These are phyloP conservation scores for Drosophila meridionalis DNA, from an alignment of 2,888 invertebrate species.

Conservation along the genomic window DNA sequence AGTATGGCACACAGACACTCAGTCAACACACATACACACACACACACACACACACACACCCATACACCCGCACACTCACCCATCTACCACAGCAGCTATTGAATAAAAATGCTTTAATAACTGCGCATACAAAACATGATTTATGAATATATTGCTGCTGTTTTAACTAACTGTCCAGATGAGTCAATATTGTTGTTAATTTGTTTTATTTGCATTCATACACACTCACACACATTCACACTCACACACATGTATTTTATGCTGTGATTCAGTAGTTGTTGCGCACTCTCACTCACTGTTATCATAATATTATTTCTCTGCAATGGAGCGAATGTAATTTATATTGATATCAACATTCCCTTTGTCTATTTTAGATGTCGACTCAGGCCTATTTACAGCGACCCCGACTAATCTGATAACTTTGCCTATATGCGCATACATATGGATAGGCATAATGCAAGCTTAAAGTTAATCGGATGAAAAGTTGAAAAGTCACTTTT, in stretches of 20 bases:
- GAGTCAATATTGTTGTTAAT: constrained; percentile 9
- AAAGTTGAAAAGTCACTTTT: background rate
- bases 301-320: background rate
- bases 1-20: constrained; percentile 3
- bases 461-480: background rate
- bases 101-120: constrained; percentile 11
- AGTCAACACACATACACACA: background rate
- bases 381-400: background rate
- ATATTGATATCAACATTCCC: background rate
- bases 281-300: background rate
- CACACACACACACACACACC: background rate
- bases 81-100: constrained; percentile 1
- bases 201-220: constrained; percentile 6
- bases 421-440: background rate
- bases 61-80: background rate
- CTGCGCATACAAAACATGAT: constrained; percentile 16
- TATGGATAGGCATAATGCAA: background rate
- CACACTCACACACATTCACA: background rate
- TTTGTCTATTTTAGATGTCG: background rate
- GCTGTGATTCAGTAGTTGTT: background rate
- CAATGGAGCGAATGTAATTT: background rate
- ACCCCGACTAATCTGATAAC: background rate
- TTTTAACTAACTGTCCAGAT: constrained; percentile 19
- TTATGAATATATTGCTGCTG: constrained; percentile 21
- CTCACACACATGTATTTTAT: background rate